Evolutionary conservation across 1,140 invertebrate species (phyloP).

Genomic region (Cephus cinctus): DNA sequence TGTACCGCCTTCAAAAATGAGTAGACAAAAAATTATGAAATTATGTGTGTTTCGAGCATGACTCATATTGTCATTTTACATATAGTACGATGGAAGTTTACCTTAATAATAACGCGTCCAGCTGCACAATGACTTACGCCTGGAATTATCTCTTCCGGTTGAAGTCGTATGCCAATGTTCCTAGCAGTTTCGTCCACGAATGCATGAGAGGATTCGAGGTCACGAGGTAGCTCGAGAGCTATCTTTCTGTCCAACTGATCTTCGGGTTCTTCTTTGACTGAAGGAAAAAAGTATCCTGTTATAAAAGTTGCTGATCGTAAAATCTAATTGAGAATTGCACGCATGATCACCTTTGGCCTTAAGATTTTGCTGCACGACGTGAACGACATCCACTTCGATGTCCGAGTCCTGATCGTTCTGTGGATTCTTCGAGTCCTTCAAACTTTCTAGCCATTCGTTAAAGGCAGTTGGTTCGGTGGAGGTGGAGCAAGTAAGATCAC

Average conservation of each 20-base stretch:
- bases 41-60: not conserved
- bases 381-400: conserved; percentile 28
- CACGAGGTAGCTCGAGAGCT: conserved; percentile 32
- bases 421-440: conserved; percentile 12
- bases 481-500: conserved; percentile 15
- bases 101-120: conserved; percentile 36
- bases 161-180: conserved; percentile 39
- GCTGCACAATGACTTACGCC: conserved; percentile 37
- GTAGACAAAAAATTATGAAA: conserved; percentile 16
- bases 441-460: conserved; percentile 29
- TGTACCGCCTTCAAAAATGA: conserved; percentile 29
- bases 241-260: not conserved
- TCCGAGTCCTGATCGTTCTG: conserved; percentile 12
- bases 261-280: not conserved
- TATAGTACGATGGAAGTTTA: conserved; percentile 12
- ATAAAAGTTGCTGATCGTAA: too few species aligned
- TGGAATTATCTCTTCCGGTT: conserved; percentile 40
- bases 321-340: too few species aligned
- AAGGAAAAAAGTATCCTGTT: not conserved
- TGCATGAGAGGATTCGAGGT: conserved; percentile 27
- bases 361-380: too few species aligned
- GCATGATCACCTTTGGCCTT: too few species aligned
- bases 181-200: conserved; percentile 39
- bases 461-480: conserved; percentile 24
- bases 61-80: not conserved